Base-by-base conservation (phyloP, 2,113 vertebrate genomes). In the Guaruba guarouba region DNA sequence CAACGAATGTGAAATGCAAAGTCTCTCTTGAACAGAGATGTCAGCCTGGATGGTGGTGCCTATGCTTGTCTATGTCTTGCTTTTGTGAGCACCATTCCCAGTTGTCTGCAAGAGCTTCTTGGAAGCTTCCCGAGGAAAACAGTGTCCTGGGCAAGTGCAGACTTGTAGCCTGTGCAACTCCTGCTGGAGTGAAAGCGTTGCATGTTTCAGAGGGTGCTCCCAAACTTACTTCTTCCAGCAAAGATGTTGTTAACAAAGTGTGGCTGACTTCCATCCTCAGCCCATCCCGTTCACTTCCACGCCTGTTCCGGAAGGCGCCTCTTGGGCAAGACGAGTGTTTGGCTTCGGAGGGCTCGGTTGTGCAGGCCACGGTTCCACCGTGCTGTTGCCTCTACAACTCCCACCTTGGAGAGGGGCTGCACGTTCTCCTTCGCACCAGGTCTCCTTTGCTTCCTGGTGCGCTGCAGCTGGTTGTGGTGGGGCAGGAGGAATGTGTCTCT, bases 141-240 rank as follows among this genome's bases (percentile, higher is more conserved):
- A 57, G 18, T 51, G 59, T 44, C 86, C 84, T 61, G 92, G 89
- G 52, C 96, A 87, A 87, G 96, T 31, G 6, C 59, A 73, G 83
- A 63, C 96, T 93, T 97, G 96, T 68, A 92, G 55, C 13, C 41
- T 73, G 19, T 51, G 89, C 52, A 59, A 62, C 61, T 93, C 61
- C 55, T 91, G 51, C 92, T 2, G 3, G 59, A 88, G 85, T 46
- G 67, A 74, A 95, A 27, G 86, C 48, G 43, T 86, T 74, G 71
- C 44, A 57, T 93, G 77, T 86, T n/a, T 76, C 1, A 28, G 57
- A 79, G 88, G 46, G 33, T 54, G 39, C 33, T 92, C 66, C 57
- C 62, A 64, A 62, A 52, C 0, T 7, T 20, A 5, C 17, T 86
- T 41, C 51, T 67, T 82, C 23, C 70, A 69, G 49, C 41, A 54